These are phyloP conservation scores for Phymanthus crucifer DNA, from an alignment of 92 coral and sea anemone genomes.

Conservation along the genomic window DNA sequence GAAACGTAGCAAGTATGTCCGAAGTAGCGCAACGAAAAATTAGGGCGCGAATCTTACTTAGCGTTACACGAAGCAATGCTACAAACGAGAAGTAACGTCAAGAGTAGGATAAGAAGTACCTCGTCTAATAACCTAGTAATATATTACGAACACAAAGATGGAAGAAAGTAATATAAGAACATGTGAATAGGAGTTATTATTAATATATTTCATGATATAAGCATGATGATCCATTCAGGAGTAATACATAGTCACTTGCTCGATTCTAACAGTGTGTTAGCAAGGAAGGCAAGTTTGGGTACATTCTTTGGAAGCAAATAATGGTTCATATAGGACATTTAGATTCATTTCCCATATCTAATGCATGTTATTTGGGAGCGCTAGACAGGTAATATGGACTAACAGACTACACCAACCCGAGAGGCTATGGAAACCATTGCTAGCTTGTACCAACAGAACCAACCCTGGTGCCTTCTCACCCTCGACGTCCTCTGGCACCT, in stretches of 20 bases:
- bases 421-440: too few species aligned
- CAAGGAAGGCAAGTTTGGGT: constrained; percentile 24
- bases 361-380: not conserved
- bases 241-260: constrained; percentile 5
- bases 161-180: not conserved
- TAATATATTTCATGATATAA: not conserved
- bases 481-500: too few species aligned
- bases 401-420: not conserved
- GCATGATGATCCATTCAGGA: not conserved
- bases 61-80: not conserved
- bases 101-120: not conserved
- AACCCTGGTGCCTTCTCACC: too few species aligned
- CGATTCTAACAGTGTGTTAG: constrained; percentile 15
- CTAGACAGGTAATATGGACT: not conserved
- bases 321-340: not conserved
- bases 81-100: not conserved
- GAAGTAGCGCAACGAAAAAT: not conserved
- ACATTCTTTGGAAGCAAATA: constrained; percentile 6
- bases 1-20: not conserved
- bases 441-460: too few species aligned
- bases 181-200: not conserved
- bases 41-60: not conserved
- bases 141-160: not conserved
- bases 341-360: not conserved
- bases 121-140: not conserved